Percentiles rank a stretch among this genome's conserved stretches.
Evolutionary conservation across 1,140 invertebrate species (phyloP).

Genomic region (Coenobita brevimanus): DNA sequence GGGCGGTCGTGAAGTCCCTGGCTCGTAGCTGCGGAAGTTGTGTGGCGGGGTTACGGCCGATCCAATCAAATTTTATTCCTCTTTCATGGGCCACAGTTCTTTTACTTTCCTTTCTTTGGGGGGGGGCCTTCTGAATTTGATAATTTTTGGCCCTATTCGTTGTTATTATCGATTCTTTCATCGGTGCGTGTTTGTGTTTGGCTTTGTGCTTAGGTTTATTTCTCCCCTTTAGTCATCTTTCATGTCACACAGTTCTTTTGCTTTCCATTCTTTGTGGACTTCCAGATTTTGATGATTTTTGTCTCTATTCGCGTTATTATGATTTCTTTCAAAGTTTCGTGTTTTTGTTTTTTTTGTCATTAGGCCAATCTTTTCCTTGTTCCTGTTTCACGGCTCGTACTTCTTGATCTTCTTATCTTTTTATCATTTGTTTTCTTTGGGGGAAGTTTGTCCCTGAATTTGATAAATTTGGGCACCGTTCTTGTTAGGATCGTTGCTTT

Average conservation of each 20-base stretch:
- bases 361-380: neutral
- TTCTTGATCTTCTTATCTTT: neutral
- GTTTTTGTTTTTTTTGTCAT: neutral
- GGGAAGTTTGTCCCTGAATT: neutral
- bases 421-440: neutral
- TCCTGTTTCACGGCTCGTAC: neutral
- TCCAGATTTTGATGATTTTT: too few species aligned
- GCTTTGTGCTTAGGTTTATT: too few species aligned
- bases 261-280: too few species aligned
- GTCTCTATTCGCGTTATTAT: too few species aligned
- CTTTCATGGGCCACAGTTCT: conserved; percentile 6
- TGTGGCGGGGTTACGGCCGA: neutral
- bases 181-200: too few species aligned
- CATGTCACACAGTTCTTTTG: too few species aligned
- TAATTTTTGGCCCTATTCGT: neutral
- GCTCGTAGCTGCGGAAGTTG: neutral
- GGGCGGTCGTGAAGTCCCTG: neutral
- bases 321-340: too few species aligned
- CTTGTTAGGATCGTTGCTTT: too few species aligned
- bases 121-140: neutral
- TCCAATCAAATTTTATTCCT: neutral
- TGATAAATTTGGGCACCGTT: too few species aligned
- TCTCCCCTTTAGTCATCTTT: too few species aligned
- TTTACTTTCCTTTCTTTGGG: neutral
- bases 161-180: too few species aligned